Conservation (phyloP, 2,113 vertebrate genomes). For the Chiloscyllium plagiosum region DNA sequence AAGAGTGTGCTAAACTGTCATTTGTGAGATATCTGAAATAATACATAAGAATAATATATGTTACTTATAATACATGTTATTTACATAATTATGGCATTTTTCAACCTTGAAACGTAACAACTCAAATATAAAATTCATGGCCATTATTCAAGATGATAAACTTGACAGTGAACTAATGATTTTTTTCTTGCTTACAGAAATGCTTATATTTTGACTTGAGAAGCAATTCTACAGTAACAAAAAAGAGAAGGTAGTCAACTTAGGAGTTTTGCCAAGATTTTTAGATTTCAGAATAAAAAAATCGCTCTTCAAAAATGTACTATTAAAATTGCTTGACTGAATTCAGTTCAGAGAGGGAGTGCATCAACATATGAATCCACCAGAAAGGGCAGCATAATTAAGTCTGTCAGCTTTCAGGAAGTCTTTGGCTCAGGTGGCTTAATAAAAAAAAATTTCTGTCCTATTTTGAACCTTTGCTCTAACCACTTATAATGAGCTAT, state of each 20-base stretch:
- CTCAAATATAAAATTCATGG: background rate
- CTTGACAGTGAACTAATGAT: background rate
- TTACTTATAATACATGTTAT: background rate
- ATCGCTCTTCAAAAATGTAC: background rate
- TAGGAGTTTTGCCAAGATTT: background rate
- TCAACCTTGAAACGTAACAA: background rate
- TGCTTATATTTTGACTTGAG: background rate
- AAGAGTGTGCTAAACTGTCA: too few relatives aligned
- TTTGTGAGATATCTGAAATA: too few relatives aligned
- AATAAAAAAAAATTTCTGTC: background rate
- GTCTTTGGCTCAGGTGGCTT: conserved; percentile 24
- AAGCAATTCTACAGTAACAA: background rate
- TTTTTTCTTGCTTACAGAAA: background rate
- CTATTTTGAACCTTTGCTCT: conserved; percentile 25
- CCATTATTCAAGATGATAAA: background rate
- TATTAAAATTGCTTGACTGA: background rate
- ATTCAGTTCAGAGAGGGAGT: background rate
- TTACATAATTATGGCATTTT: background rate
- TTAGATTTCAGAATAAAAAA: background rate
- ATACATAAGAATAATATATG: too few relatives aligned
- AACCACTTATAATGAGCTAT: background rate
- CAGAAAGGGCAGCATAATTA: conserved; percentile 1
- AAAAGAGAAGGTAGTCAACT: background rate
- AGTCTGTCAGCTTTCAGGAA: conserved; percentile 19
- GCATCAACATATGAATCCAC: background rate